Base-by-base conservation (phyloP, 2,888 invertebrate genomes). In the Sphaerophoria taeniata region DNA sequence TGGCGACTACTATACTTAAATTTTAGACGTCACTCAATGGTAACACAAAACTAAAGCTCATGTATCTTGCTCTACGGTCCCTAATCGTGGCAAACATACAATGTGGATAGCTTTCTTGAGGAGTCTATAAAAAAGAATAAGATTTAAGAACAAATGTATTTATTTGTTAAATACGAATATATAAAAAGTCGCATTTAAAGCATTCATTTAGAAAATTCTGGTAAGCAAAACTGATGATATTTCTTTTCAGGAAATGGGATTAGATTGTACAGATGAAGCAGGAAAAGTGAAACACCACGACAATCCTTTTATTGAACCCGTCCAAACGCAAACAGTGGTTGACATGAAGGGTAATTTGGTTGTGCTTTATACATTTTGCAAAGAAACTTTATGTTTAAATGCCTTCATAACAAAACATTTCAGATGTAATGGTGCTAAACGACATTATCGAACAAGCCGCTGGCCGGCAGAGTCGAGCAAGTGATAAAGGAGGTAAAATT, bases 401-500 rank as follows among this genome's bases (percentile, higher is more conserved):
- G 9, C 43, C 3, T 3, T 43, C 6, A 9, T 43, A 9, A 9
- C 1, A 24, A 24, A 24, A 24, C 2, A 24, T 24, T 24, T 43
- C 14, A 98, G 98, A 99, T 94, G 98, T 98, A 87, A 97, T 98
- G 97, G 98, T 98, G 89, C 94, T 98, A 90, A 98, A 98, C 92
- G 98, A 98, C 92, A 98, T 99, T 90, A 97, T 98, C 89, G 98
- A 98, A 92, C 98, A 98, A 94, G 98, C 97, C 79, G 96, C 98
- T 81, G 96, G 97, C 88, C 94, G 96, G 91, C 97, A 97, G 90
- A 97, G 97, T 93, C 94, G 96, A 90, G 95, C 95, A 82, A 96
- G 96, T 91, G 97, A 97, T 88, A 96, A 96, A 92, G 96, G 96
- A 95, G 97, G 97, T 97, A 96, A 94, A 94, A 92, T 83, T 6